Base-by-base conservation (phyloP, 1,140 invertebrate species). In the Elymnias hypermnestra region DNA sequence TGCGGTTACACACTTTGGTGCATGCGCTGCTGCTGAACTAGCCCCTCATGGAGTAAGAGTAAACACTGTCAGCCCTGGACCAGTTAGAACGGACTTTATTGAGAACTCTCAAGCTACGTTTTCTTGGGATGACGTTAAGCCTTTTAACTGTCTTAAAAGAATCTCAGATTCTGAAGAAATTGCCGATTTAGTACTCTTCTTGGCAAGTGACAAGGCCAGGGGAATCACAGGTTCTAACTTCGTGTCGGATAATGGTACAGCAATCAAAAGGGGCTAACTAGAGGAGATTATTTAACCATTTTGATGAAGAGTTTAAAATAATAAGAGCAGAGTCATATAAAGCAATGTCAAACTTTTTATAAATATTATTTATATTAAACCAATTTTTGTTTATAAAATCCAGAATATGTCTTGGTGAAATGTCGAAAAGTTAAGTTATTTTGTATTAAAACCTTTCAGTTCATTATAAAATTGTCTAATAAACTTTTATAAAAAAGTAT, bases 191-290 rank as follows among this genome's bases (percentile, higher is more conserved):
- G 28, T 46, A 13, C 22, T 46, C 3, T 46, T 38, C 14, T 1
- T 46, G 17, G 44, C 44, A 7, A 46, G 44, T 22, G 44, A 46
- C 5, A 46, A 46, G 22, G 44, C 44, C 1, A 38, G 15, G 7
- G 44, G 23, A 0, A 46, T 46, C 0, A 46, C 44, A 6, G 44
- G 44, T 5, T 46, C 44, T 2, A 25, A 46, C 12, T 39, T 15
- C 18, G 35, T 46, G 2, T 28, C 35, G 2, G 44, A 46, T 10
- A 46, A 46, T 3, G 44, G 44, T 29, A 4, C 26, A 12, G 4
- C 3, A 12, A 29, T 29, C 13, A 29, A 29, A 13, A 9, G 26
- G 3, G n/a, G 3, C 2, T 6, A 5, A 2, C n/a, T n/a, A n/a
- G n/a, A n/a, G n/a, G n/a, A n/a, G n/a, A n/a, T n/a, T n/a, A n/a